Evolutionary conservation across 2,888 invertebrate genomes (phyloP), one percentile per base, ranked within the genome.

Genomic region (Pelosia muscerda): DNA sequence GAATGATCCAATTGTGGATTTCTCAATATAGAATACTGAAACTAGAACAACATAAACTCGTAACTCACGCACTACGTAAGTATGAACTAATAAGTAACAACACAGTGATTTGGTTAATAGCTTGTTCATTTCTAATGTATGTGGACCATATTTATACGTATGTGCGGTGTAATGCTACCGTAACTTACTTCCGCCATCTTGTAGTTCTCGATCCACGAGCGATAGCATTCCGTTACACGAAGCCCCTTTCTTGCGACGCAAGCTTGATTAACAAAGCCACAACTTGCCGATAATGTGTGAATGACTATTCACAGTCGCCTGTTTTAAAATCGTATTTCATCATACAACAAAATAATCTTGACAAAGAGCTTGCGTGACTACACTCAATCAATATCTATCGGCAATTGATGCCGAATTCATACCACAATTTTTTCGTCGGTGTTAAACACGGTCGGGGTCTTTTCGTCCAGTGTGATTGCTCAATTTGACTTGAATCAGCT

Each of bases 221-320:
- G 77, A 83, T 81, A 84, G 82, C 88, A 85, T 89, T 89, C 91
- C 91, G 91, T 90, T 91, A 90, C 82, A 66, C 69, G 65, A 49
- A 64, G 55, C 70, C 75, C 67, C 63, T 67, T 73, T 85, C 78
- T 78, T 72, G 76, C 66, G 60, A 76, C 79, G 73, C 70, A 68
- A 74, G 82, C 84, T 82, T 87, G 81, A 78, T 80, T 81, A 81
- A 77, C 82, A 81, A 84, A 83, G 81, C 79, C 78, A 75, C 71
- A 69, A 77, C 76, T 76, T 58, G 42, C 64, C 56, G 57, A 79
- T 73, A 70, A 73, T 66, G 73, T 63, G n/a, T n/a, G n/a, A 42
- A 54, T 69, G 68, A 63, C 62, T n/a, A 55, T 77, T 72, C 72
- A 65, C 25, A 65, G 56, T 49, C 22, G 19, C 19, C 31, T 49